These are phyloP conservation scores for Peromyscus polionotus DNA, from an alignment of 2,113 vertebrate species.

Conservation along the genomic window DNA sequence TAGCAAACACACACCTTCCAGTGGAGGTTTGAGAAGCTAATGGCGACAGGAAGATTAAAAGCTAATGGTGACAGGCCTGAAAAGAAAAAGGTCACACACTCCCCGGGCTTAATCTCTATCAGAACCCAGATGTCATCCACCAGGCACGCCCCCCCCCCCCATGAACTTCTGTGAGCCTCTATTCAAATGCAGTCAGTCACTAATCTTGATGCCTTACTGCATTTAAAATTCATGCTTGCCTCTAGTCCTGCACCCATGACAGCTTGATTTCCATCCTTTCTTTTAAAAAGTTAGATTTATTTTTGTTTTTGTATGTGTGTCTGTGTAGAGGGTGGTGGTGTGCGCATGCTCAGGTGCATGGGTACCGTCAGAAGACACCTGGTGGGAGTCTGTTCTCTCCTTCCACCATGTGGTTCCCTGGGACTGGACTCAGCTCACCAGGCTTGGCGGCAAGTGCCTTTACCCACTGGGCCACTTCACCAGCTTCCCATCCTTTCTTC, in stretches of 20 bases:
- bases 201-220: background rate
- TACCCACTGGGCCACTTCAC: background rate
- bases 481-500: background rate
- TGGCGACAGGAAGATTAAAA: slow-evolving; percentile 42
- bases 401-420: background rate
- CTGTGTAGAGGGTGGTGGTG: background rate
- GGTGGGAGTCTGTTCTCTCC: background rate
- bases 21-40: slow-evolving; percentile 43
- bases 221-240: accelerated
- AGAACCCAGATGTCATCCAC: background rate
- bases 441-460: background rate
- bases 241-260: background rate
- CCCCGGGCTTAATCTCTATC: background rate
- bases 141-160: accelerated
- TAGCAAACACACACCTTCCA: background rate
- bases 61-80: background rate
- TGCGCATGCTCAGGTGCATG: no score
- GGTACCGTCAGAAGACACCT: background rate
- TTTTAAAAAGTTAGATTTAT: background rate
- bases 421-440: background rate
- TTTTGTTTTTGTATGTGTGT: background rate
- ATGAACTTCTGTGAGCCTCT: background rate
- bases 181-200: background rate
- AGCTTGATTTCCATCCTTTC: background rate
- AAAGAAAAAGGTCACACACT: background rate